A percentile compares a stretch with the other conserved stretches of the same genome.
phyloP scores from a whole-genome alignment of 2,797 vertebrate genomes.

The Aotus griseimembra region DNA sequence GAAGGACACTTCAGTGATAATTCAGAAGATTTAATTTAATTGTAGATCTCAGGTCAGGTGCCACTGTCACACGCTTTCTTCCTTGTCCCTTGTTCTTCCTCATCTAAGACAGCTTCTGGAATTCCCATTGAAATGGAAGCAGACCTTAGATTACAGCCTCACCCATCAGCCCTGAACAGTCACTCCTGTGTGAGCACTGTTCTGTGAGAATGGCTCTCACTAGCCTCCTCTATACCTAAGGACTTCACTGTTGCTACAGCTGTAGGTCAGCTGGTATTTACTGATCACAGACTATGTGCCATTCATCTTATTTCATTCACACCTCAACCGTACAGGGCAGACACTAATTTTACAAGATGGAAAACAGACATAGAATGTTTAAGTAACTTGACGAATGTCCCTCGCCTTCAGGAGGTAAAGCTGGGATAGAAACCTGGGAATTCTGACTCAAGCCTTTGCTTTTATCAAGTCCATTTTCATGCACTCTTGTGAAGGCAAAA shows the following conservation, averaged over 20 bases:
- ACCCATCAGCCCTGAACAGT: not conserved
- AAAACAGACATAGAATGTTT: not conserved
- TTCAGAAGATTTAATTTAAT: slow-evolving; percentile 41
- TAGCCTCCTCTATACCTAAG: accelerated
- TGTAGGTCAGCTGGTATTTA: not conserved
- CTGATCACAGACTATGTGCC: not conserved
- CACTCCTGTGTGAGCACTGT: accelerated
- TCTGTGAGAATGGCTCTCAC: not conserved
- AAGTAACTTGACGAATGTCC: not conserved
- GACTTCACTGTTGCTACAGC: not conserved
- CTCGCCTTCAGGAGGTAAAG: not conserved
- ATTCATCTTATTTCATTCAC: not conserved
- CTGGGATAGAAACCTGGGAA: not conserved
- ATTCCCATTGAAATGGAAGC: not conserved
- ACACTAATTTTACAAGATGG: not conserved
- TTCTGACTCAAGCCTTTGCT: not conserved
- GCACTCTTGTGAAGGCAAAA: not conserved
- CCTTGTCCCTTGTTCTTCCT: not conserved
- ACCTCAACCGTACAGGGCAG: not conserved
- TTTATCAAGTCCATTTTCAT: not conserved
- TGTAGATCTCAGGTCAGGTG: not conserved
- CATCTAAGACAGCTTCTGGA: not conserved
- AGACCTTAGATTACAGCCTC: not conserved
- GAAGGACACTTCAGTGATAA: slow-evolving; percentile 22
- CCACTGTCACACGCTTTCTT: not conserved